Evolutionary conservation across 2,888 invertebrate species (phyloP), one percentile per base, ranked within the genome.

Genomic region (Dicroscelio sp.): DNA sequence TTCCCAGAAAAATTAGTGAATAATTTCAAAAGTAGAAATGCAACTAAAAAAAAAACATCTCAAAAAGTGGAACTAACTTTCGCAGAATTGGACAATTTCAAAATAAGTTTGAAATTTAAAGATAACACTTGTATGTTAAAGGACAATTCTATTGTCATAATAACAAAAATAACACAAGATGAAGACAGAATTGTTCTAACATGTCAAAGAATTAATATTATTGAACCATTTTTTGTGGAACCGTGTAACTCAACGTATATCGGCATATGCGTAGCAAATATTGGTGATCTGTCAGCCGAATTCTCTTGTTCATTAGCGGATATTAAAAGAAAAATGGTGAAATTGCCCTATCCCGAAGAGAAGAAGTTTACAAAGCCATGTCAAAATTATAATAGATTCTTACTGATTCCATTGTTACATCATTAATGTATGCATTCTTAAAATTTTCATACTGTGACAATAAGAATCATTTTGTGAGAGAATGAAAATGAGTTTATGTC

Each of bases 101-200:
- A 48, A 75, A 35, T 75, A 17, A n/a, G 75, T 75, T 3, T 35
- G 25, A 33, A 55, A 52, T 80, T 82, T 30, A 82, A 83, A 63
- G 73, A 83, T 38, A 38, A 82, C 23, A 63, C 20, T 67, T 84
- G 84, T 23, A 48, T 84, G 52, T 60, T 84, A 5, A 75, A 31
- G 0, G 33, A 84, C 20, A 84, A 75, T 35, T 33, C 73, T 71
- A 23, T 83, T 25, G 31, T 83, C 6, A 25, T 38, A 58, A 30
- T 83, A 33, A 43, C 27, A n/a, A 71, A 58, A 60, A 83, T 71
- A 6, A 83, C 17, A 0, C n/a, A 58, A 27, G 25, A 48, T 25
- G 55, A 20, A 8, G 27, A 67, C 25, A 30, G 31, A 27, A 48
- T 27, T 69, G 33, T 67, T 67, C 5, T 69, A 48, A 52, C 33